phyloP scores from a whole-genome alignment of 2,888 invertebrate genomes.

The Dromius quadrimaculatus region DNA sequence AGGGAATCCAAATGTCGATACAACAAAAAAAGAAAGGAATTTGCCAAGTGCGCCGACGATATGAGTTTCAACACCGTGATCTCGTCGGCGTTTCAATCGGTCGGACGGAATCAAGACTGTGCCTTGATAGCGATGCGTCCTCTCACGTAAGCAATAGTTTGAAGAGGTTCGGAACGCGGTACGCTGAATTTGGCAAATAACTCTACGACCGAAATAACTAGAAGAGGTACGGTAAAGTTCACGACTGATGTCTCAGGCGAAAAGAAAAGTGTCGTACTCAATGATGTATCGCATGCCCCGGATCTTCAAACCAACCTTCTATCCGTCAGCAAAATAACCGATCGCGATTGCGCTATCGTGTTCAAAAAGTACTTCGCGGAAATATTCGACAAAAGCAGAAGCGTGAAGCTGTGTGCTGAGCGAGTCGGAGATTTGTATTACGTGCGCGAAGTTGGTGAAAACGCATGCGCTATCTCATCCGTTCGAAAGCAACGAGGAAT shows the following conservation, averaged over 20 bases:
- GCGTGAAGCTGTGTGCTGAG: not conserved
- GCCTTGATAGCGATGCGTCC: conserved; percentile 53
- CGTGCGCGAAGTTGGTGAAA: not conserved
- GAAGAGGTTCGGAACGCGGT: conserved; percentile 1
- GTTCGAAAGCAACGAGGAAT: not conserved
- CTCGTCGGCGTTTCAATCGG: too few species aligned
- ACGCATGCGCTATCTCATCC: not conserved
- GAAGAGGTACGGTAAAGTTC: conserved; percentile 33
- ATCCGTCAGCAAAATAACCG: conserved; percentile 18
- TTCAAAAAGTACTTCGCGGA: conserved; percentile 1
- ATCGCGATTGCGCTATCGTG: conserved; percentile 6
- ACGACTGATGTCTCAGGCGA: not conserved
- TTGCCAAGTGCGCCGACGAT: not conserved
- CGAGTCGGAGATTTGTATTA: conserved; percentile 21
- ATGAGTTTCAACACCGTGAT: not conserved
- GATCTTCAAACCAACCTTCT: conserved; percentile 10
- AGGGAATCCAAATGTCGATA: conserved; percentile 19
- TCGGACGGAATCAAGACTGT: conserved; percentile 28
- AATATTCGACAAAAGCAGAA: conserved; percentile 23
- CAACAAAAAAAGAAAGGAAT: not conserved
- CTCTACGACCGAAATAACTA: conserved; percentile 7
- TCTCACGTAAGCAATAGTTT: conserved; percentile 49
- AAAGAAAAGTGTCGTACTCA: not conserved
- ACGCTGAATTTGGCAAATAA: conserved; percentile 47
- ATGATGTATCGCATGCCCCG: conserved; percentile 29